phyloP scores from a whole-genome alignment of 2,113 vertebrate species.

The Mesembrinibis cayennensis region DNA sequence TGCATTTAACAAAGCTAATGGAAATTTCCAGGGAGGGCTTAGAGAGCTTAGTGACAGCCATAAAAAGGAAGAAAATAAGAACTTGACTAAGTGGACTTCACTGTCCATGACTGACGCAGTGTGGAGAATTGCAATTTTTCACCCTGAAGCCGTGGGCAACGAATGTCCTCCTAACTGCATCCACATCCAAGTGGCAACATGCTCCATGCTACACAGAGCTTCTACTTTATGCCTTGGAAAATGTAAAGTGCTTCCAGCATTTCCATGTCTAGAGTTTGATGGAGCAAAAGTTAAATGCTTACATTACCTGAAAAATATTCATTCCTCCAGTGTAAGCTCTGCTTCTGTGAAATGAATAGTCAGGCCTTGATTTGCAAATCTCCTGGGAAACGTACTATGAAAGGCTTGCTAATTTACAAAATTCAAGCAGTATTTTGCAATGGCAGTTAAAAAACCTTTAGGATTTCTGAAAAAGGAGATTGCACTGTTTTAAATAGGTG shows the following conservation, averaged over 20 bases:
- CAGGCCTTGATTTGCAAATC: constrained; percentile 48
- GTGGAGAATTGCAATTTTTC: constrained; percentile 53
- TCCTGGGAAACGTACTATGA: constrained; percentile 41
- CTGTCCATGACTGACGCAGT: constrained; percentile 48
- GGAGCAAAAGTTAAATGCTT: constrained; percentile 60
- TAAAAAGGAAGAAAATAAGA: constrained; percentile 48
- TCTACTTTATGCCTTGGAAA: constrained; percentile 14
- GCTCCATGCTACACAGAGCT: not conserved
- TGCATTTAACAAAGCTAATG: constrained; percentile 42
- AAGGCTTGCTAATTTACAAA: constrained; percentile 47
- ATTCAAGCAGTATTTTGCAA: constrained; percentile 37
- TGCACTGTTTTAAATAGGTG: not conserved
- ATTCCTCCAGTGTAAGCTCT: constrained; percentile 29
- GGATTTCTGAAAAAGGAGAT: not conserved
- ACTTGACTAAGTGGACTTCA: constrained; percentile 47
- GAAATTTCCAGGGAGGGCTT: constrained; percentile 58
- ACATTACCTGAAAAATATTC: constrained; percentile 53
- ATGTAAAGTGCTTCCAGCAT: constrained; percentile 36
- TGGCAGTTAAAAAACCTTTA: not conserved
- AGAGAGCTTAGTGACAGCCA: constrained; percentile 47
- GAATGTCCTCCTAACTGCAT: constrained; percentile 17
- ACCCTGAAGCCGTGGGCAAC: constrained; percentile 31
- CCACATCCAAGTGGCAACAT: not conserved
- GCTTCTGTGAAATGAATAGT: constrained; percentile 29
- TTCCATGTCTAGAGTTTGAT: constrained; percentile 24